Percentiles rank a stretch among this genome's conserved stretches.
Conservation (phyloP, 2,113 vertebrate genomes). For the Neodon shergylaensis region DNA sequence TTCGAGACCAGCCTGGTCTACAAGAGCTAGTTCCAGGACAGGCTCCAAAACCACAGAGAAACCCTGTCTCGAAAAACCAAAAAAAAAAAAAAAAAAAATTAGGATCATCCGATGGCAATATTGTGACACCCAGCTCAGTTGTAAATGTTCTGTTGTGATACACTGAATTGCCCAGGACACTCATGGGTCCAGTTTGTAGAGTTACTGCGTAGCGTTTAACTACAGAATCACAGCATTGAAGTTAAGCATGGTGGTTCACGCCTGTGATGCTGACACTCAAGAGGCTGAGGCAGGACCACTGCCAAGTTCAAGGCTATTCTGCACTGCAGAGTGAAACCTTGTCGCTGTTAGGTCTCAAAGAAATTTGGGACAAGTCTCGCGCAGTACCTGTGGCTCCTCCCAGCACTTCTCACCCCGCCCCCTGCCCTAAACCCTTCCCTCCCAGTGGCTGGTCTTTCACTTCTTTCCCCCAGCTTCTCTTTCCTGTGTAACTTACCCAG, state of each 20-base stretch:
- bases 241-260: not conserved
- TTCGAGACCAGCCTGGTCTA: too few species aligned
- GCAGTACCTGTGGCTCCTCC: not conserved
- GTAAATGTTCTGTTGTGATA: not conserved
- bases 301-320: not conserved
- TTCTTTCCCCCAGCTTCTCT: not conserved
- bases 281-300: not conserved
- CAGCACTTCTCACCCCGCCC: not conserved
- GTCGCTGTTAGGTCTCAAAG: not conserved
- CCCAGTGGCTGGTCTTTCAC: not conserved
- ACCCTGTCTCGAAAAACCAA: too few species aligned
- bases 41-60: too few species aligned
- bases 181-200: not conserved
- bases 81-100: too few species aligned
- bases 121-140: not conserved
- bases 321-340: not conserved
- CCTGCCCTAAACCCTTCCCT: not conserved
- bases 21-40: too few species aligned
- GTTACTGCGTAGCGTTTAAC: not conserved
- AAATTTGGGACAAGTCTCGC: not conserved
- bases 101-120: not conserved
- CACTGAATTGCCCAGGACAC: not conserved
- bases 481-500: not conserved
- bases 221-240: not conserved
- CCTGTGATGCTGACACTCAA: not conserved